Conservation (phyloP, 2,113 vertebrate genomes). For the Mirza zaza region DNA sequence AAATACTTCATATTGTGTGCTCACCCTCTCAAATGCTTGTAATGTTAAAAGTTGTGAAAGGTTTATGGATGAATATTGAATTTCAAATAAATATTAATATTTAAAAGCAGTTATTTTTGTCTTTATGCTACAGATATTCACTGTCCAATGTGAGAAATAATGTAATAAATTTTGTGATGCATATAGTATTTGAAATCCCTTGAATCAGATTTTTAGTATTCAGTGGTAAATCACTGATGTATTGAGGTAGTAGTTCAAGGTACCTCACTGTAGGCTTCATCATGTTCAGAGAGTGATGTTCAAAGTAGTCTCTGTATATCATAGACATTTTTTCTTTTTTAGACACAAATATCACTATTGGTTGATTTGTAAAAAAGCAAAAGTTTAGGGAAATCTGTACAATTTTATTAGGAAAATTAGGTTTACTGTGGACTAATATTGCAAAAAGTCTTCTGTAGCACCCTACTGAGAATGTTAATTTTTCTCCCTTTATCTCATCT, state of each 20-base stretch:
- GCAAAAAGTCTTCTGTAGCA: neutral
- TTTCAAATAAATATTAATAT: slow-evolving; percentile 1
- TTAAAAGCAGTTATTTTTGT: neutral
- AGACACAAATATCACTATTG: neutral
- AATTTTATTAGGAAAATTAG: slow-evolving; percentile 18
- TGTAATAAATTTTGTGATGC: neutral
- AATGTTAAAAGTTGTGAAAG: neutral
- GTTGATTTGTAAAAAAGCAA: neutral
- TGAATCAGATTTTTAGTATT: neutral
- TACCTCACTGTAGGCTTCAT: neutral
- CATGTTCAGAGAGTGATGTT: neutral
- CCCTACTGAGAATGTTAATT: neutral
- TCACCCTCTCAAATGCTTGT: neutral
- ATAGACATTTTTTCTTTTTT: neutral
- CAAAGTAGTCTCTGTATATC: neutral
- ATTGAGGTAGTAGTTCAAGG: neutral
- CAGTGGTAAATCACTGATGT: neutral
- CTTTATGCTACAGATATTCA: neutral
- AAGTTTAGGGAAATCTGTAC: neutral
- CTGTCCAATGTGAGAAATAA: neutral
- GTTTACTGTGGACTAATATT: neutral
- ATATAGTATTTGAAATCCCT: neutral
- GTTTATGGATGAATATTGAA: neutral
- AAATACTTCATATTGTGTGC: neutral
- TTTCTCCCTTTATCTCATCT: neutral